phyloP scores from a whole-genome alignment of 2,113 vertebrate species.

The Pavo muticus region DNA sequence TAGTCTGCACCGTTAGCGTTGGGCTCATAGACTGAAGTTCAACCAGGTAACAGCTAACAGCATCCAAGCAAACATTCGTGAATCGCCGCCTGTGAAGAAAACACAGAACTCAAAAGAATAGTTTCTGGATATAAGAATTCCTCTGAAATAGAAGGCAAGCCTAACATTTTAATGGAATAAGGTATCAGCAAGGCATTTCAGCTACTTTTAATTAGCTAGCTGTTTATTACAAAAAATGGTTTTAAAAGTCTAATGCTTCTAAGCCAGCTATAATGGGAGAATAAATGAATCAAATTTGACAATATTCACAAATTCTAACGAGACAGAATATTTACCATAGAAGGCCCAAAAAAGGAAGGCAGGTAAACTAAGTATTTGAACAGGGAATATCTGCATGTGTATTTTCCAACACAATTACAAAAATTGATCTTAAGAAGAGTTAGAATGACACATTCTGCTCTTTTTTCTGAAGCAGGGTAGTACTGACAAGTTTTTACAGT shows the following conservation, averaged over 20 bases:
- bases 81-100: conserved; percentile 85
- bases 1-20: conserved; percentile 84
- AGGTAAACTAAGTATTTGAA: not conserved
- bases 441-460: not conserved
- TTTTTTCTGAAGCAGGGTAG: not conserved
- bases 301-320: not conserved
- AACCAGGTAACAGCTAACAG: conserved; percentile 94
- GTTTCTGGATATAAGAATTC: not conserved
- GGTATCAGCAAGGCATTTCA: not conserved
- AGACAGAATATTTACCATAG: not conserved
- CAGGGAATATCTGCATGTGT: not conserved
- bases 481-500: not conserved
- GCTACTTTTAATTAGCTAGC: not conserved
- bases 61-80: conserved; percentile 93
- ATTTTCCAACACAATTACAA: not conserved
- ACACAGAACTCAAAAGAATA: not conserved
- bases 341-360: not conserved
- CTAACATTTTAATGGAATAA: not conserved
- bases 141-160: not conserved
- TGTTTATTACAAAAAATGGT: not conserved
- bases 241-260: not conserved
- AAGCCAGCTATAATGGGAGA: not conserved
- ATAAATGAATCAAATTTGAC: not conserved
- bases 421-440: not conserved
- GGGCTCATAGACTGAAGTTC: conserved; percentile 95